Conservation (phyloP, 1,140 invertebrate species). For the Euwallacea fornicatus region DNA sequence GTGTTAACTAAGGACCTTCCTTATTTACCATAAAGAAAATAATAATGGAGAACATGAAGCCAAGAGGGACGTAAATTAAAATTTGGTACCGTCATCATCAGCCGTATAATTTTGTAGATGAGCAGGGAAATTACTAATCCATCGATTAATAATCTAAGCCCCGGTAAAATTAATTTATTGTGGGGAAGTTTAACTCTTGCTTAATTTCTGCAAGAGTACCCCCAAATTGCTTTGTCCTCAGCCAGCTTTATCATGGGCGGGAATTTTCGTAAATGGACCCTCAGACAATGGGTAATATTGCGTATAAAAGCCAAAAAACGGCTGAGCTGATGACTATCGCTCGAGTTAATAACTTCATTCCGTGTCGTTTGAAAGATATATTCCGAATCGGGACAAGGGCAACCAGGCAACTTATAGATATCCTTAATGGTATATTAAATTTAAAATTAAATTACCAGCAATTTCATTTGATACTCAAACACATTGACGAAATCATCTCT, state of each 20-base stretch:
- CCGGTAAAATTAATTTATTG: constrained; percentile 37
- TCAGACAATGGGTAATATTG: constrained; percentile 17
- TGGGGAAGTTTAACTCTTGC: constrained; percentile 33
- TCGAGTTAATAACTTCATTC: constrained; percentile 19
- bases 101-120: constrained; percentile 39
- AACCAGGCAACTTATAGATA: too few species aligned
- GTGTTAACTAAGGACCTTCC: constrained; percentile 34
- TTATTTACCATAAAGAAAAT: constrained; percentile 35
- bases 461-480: too few species aligned
- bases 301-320: constrained; percentile 28
- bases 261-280: constrained; percentile 25
- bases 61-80: constrained; percentile 32
- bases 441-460: too few species aligned
- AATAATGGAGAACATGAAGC: constrained; percentile 19
- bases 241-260: constrained; percentile 16
- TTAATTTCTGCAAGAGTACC: constrained; percentile 30
- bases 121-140: constrained; percentile 40
- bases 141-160: constrained; percentile 41
- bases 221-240: constrained; percentile 27
- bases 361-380: neutral
- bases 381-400: neutral
- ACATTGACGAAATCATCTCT: too few species aligned
- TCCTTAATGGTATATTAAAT: too few species aligned
- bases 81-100: constrained; percentile 39
- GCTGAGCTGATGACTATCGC: constrained; percentile 14